Base-by-base conservation (phyloP, 1,140 invertebrate genomes). In the Bombus pascuorum region DNA sequence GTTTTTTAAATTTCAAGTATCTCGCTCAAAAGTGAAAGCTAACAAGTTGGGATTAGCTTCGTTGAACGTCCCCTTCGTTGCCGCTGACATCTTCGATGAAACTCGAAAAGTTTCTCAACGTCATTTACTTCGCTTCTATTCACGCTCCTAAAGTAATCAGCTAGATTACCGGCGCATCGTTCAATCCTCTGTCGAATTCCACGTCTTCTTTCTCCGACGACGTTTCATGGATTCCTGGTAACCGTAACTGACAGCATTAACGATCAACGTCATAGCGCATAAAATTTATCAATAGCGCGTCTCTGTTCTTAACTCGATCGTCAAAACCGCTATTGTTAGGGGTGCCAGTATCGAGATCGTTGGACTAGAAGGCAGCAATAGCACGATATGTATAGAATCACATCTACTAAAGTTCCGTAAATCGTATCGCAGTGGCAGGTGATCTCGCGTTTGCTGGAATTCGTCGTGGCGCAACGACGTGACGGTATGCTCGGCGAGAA, bases 81-180 rank as follows among this genome's bases (percentile, higher is more conserved):
- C n/a, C 22, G 42, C 3, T 44, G 72, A 37, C 47, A 15, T 66
- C 13, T 83, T 83, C 37, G 9, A 76, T 3, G 28, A 71, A 59
- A 37, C 59, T 57, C 22, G 22, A 71, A 42, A 68, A 53, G 1
- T 42, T 34, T 32, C 25, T 68, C 44, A 15, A 9, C 74, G 44
- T 78, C 82, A 47, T 32, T 75, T n/a, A 62, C 68, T 85, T 79
- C 57, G 59, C 18, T 53, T 53, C 47, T 22, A 22, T 53, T 53
- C 47, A 8, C 18, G 6, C 47, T 53, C 1, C 18, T 53, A 53
- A 53, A 53, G 47, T 22, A 22, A 53, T 53, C 47, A 53, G 47
- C 6, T 22, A 22, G 47, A 53, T 53, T 53, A 53, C 47, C 47
- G 47, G 18, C 18, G 47, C 47, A 53, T 22, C 47, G 47, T 53